These are phyloP conservation scores for Dendrocincla fuliginosa DNA, from an alignment of 2,797 vertebrate genomes.

Conservation along the genomic window DNA sequence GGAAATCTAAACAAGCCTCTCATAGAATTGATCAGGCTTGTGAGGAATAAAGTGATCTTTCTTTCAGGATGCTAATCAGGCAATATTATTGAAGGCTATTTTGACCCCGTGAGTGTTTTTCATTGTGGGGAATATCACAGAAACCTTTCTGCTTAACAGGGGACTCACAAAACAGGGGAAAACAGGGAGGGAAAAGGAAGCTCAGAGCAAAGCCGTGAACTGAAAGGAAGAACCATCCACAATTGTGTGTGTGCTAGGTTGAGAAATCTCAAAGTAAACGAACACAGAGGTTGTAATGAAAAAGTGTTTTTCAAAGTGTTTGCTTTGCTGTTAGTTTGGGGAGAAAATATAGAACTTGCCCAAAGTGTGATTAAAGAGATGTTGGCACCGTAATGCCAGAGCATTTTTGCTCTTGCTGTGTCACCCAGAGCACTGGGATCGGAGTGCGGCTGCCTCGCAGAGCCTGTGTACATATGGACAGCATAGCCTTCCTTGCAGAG, in stretches of 20 bases:
- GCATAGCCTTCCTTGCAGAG: neutral
- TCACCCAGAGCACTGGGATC: neutral
- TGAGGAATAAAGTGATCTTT: neutral
- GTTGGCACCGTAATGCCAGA: neutral
- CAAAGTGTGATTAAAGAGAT: neutral
- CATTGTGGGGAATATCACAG: neutral
- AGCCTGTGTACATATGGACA: neutral
- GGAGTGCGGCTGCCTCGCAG: neutral
- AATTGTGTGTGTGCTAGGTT: neutral
- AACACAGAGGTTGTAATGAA: neutral
- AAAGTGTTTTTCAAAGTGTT: slow-evolving; percentile 19
- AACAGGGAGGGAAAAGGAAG: neutral
- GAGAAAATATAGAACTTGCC: neutral
- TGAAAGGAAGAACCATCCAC: neutral
- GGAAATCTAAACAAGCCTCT: neutral
- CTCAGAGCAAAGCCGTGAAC: neutral
- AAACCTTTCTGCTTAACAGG: neutral
- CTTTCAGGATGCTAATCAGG: neutral
- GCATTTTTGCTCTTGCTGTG: neutral
- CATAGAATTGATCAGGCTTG: neutral
- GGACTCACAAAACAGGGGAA: neutral
- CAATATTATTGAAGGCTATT: neutral
- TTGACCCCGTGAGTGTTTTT: neutral
- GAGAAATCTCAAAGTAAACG: neutral
- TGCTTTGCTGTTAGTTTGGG: neutral